phyloP scores from a whole-genome alignment of 2,888 invertebrate species.

The Drosophila falleni region DNA sequence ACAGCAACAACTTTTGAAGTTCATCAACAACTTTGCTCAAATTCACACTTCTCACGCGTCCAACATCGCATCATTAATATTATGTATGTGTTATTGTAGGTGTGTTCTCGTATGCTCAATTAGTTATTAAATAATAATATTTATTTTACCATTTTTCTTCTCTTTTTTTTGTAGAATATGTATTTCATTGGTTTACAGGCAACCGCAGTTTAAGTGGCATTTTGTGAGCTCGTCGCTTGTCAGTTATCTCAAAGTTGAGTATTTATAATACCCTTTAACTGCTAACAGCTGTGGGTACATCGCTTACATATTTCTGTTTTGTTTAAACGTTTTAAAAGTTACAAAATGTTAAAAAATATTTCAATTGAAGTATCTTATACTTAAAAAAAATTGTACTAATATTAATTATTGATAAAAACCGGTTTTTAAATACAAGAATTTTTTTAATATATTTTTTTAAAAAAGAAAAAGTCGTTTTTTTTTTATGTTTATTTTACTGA shows the following conservation, averaged over 20 bases:
- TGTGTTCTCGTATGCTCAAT: slow-evolving; percentile 58
- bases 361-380: too few relatives aligned
- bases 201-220: slow-evolving; percentile 65
- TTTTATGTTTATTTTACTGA: too few relatives aligned
- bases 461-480: too few relatives aligned
- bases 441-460: too few relatives aligned
- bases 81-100: slow-evolving; percentile 33
- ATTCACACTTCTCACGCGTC: slow-evolving; percentile 72
- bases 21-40: slow-evolving; percentile 64
- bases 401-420: too few relatives aligned
- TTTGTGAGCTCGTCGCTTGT: slow-evolving; percentile 56
- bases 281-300: not conserved
- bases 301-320: not conserved
- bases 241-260: slow-evolving; percentile 49
- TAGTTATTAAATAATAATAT: slow-evolving; percentile 79
- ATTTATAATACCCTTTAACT: slow-evolving; percentile 41
- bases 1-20: slow-evolving; percentile 60
- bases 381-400: too few relatives aligned
- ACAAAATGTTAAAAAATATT: too few relatives aligned
- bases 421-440: too few relatives aligned
- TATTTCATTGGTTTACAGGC: slow-evolving; percentile 44
- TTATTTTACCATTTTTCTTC: slow-evolving; percentile 39
- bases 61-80: slow-evolving; percentile 67
- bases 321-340: too few relatives aligned
- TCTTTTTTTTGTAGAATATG: slow-evolving; percentile 17